Percentiles rank a stretch among this genome's conserved stretches.
phyloP scores from a whole-genome alignment of 2,113 vertebrate species.

The Elephantulus edwardii region DNA sequence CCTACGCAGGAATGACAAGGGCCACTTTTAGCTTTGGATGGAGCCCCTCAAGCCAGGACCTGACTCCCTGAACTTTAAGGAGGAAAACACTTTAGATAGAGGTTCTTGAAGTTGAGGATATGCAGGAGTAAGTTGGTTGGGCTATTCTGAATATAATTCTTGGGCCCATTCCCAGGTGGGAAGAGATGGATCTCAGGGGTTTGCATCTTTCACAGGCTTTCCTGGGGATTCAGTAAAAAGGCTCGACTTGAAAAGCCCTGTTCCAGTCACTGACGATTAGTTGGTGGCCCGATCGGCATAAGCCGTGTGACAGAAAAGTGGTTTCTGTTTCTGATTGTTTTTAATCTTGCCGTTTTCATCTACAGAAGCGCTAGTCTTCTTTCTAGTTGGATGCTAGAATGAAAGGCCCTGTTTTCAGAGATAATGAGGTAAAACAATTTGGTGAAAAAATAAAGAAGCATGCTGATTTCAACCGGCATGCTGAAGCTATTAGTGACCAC shows the following conservation, averaged over 20 bases:
- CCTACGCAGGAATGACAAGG: not conserved
- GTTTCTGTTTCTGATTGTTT: too few species aligned
- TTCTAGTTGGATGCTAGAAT: constrained; percentile 25
- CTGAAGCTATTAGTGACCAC: constrained; percentile 10
- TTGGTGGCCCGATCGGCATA: not conserved
- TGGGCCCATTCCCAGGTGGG: not conserved
- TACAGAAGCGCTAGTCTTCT: not conserved
- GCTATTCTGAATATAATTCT: not conserved
- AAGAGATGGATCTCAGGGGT: not conserved
- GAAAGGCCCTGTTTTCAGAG: not conserved
- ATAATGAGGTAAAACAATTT: not conserved
- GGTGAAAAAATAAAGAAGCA: constrained; percentile 15
- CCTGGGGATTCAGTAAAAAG: not conserved
- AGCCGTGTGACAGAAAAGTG: not conserved
- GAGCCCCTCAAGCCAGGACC: not conserved
- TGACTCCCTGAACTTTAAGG: not conserved
- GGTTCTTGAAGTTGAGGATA: not conserved
- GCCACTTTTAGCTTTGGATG: not conserved
- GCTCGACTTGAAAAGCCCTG: not conserved
- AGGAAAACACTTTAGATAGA: not conserved
- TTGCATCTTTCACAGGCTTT: not conserved
- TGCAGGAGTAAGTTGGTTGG: not conserved
- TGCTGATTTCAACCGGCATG: not conserved
- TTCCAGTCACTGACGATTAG: not conserved
- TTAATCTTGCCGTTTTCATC: not conserved